Base-by-base conservation (phyloP, 2,113 vertebrate species). In the Ceratotherium simum region DNA sequence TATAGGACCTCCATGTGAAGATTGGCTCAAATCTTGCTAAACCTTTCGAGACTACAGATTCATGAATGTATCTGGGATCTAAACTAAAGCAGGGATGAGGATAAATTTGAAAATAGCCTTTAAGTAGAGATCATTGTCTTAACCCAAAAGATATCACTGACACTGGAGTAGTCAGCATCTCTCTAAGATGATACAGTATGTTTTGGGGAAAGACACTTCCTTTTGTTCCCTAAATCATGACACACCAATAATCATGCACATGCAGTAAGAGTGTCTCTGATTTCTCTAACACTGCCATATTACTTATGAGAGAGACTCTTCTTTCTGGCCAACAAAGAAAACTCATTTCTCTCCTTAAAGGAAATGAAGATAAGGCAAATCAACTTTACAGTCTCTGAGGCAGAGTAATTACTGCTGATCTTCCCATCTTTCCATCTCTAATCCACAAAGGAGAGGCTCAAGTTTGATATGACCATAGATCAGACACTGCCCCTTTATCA, bases 351-450 rank as follows among this genome's bases (percentile, higher is more conserved):
- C 7, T 9, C 36, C 36, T 93, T 80, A 64, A 78, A 70, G 3
- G 11, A 90, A 23, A 10, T 75, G 21, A 33, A 92, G 23, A n/a
- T 54, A 51, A 86, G 33, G 33, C 29, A 62, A 23, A 46, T 33
- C 5, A 42, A 48, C 2, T 29, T 27, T 72, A 4, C 2, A 20
- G 4, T 56, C 6, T 58, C 23, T 13, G 6, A 62, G 8, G 16
- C 25, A 67, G 8, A 0, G 0, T 20, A 1, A 42, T 72, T 2
- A 23, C 20, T 20, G 5, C 29, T 46, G 6, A 67, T 25, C 4
- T 69, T 6, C 42, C 48, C 6, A 21, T 46, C 7, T 87, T 5
- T 78, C 36, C 10, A 46, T 2, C 6, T 42, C 3, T 65, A 21
- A 29, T 42, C 14, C 9, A 9, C 27, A 51, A 89, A 25, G 39